Evolutionary conservation across 2,888 invertebrate species (phyloP).

Genomic region (Bombylius discolor): DNA sequence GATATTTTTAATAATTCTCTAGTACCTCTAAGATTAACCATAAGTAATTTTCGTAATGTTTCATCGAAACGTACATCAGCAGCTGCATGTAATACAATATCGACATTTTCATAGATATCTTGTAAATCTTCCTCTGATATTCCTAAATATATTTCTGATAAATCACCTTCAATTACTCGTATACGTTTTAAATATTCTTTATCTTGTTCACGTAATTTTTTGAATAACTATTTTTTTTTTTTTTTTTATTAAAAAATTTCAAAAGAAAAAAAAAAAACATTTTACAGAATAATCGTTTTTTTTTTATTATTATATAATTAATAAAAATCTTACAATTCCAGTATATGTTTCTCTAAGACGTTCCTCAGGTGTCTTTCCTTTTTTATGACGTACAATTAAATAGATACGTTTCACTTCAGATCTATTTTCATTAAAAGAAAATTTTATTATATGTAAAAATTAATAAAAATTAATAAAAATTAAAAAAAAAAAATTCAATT

Average conservation of each 20-base stretch:
- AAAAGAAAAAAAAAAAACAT: too few relatives aligned
- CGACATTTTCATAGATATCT: conserved; percentile 16
- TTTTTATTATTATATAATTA: too few relatives aligned
- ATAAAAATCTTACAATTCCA: conserved; percentile 11
- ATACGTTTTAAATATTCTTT: conserved; percentile 11
- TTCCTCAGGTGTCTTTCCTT: conserved; percentile 11
- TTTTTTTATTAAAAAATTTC: too few relatives aligned
- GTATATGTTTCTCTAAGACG: conserved; percentile 14
- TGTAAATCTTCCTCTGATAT: conserved; percentile 14
- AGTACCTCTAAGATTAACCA: conserved; percentile 20
- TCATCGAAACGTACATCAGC: conserved; percentile 22
- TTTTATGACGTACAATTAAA: conserved; percentile 16
- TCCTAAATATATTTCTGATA: conserved; percentile 15
- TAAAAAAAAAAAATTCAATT: background rate
- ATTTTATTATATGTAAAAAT: background rate
- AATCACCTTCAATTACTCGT: conserved; percentile 20
- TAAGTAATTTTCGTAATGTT: conserved; percentile 15
- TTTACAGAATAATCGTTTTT: too few relatives aligned
- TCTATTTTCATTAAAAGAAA: conserved; percentile 4
- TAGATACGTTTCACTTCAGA: conserved; percentile 16
- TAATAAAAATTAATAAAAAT: too few relatives aligned
- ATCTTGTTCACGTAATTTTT: background rate
- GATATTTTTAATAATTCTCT: conserved; percentile 18
- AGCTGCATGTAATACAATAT: conserved; percentile 21
- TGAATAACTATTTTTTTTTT: conserved; percentile 2